These are phyloP conservation scores for Hyperoplus lanceolatus DNA, from an alignment of 2,797 vertebrate species.

Conservation along the genomic window DNA sequence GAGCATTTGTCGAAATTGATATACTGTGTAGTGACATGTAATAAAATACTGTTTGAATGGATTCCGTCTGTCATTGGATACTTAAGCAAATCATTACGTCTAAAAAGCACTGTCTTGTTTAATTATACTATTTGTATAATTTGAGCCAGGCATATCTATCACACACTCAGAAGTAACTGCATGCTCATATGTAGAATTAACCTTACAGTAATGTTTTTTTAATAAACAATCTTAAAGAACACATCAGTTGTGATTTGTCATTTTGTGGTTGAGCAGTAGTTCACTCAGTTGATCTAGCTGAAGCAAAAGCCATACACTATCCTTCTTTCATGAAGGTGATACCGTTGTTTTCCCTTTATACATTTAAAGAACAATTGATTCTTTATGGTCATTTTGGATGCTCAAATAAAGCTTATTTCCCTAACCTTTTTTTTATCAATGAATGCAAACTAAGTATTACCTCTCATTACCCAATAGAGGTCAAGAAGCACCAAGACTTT, in stretches of 20 bases:
- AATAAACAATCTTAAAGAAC: not conserved
- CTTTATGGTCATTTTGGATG: not conserved
- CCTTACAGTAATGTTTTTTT: not conserved
- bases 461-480: not conserved
- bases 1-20: constrained; percentile 45
- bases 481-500: not conserved
- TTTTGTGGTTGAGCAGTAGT: not conserved
- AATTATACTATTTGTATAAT: not conserved
- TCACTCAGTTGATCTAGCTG: not conserved
- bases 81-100: not conserved
- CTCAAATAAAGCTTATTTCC: not conserved
- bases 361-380: not conserved
- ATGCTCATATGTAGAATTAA: not conserved
- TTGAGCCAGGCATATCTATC: not conserved
- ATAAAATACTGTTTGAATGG: constrained; percentile 69
- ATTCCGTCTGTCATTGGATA: constrained; percentile 24
- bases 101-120: not conserved
- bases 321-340: not conserved
- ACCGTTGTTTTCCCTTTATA: not conserved
- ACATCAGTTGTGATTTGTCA: not conserved
- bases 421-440: not conserved
- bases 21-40: constrained; percentile 56
- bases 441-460: not conserved
- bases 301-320: not conserved
- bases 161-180: not conserved